Conservation (phyloP, 2,888 invertebrate genomes). For the Ashinkailepas kermadecensis region DNA sequence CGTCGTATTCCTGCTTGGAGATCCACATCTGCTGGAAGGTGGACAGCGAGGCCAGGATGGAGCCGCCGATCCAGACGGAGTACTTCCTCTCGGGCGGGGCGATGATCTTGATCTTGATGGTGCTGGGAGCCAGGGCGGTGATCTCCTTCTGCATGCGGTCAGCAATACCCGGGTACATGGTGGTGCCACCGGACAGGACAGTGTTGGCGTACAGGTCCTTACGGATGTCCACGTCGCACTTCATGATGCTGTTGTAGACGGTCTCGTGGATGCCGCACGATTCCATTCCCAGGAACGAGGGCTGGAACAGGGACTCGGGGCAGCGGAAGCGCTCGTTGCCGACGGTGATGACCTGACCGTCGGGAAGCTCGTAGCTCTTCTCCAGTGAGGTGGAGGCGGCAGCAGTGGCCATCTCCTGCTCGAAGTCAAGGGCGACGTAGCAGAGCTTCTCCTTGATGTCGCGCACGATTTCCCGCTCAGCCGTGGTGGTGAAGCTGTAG, state of each 20-base stretch:
- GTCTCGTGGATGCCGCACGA: conserved; percentile 43
- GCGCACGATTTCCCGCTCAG: conserved; percentile 1
- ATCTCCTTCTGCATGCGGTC: conserved; percentile 87
- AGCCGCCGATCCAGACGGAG: conserved; percentile 87
- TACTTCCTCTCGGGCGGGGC: conserved; percentile 84
- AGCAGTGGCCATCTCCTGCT: conserved; percentile 83
- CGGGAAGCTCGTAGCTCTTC: conserved; percentile 68
- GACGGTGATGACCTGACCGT: conserved; percentile 85
- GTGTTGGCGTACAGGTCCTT: conserved; percentile 39
- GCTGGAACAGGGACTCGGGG: conserved; percentile 63
- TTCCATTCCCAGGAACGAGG: conserved; percentile 71
- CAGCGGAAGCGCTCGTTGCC: conserved; percentile 86
- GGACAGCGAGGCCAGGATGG: conserved; percentile 78
- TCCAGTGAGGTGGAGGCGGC: conserved; percentile 31
- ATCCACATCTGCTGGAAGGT: conserved; percentile 91
- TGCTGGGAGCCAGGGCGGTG: conserved; percentile 58
- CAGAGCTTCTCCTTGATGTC: conserved; percentile 54
- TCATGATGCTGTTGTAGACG: conserved; percentile 55
- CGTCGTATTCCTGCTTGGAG: conserved; percentile 83
- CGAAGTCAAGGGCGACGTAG: conserved; percentile 81
- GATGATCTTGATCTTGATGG: conserved; percentile 92
- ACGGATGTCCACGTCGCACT: conserved; percentile 40
- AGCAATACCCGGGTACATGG: conserved; percentile 89
- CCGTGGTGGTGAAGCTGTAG: conserved; percentile 84
- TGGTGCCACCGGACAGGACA: conserved; percentile 76